Evolutionary conservation across 2,113 vertebrate species (phyloP).

Genomic region (Leucoraja erinaceus): DNA sequence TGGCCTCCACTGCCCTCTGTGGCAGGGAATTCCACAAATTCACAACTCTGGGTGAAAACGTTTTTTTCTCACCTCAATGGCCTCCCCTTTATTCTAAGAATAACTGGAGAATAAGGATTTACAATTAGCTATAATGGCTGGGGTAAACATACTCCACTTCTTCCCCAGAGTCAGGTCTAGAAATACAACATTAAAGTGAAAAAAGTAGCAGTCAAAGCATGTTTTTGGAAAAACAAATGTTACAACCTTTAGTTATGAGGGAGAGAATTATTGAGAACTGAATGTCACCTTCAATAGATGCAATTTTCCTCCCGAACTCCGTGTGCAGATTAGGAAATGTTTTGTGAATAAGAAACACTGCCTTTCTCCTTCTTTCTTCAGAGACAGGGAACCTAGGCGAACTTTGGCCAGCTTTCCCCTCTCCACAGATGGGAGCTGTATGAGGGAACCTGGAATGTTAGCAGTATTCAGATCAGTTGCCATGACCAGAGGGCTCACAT

Average conservation of each 20-base stretch:
- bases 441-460: conserved; percentile 81
- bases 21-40: too few species aligned
- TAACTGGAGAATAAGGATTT: neutral
- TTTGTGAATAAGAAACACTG: conserved; percentile 98
- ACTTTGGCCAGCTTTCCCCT: conserved; percentile 93
- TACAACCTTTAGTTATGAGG: neutral
- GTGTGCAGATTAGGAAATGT: conserved; percentile 93
- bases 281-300: conserved; percentile 83
- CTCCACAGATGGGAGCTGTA: conserved; percentile 95
- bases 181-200: neutral
- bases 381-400: conserved; percentile 83
- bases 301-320: conserved; percentile 94
- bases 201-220: neutral
- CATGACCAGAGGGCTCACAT: conserved; percentile 53
- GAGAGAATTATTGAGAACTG: conserved; percentile 15
- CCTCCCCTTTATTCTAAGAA: too few species aligned
- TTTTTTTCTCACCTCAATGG: too few species aligned
- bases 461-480: conserved; percentile 53
- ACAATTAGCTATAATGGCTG: neutral
- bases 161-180: neutral
- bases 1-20: too few species aligned
- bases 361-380: conserved; percentile 96
- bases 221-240: neutral
- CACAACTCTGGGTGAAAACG: too few species aligned
- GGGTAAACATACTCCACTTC: neutral